These are phyloP conservation scores for Cassiopea xamachana DNA, from an alignment of 30 jellyfish, hydroid and myxozoan species.

Conservation along the genomic window DNA sequence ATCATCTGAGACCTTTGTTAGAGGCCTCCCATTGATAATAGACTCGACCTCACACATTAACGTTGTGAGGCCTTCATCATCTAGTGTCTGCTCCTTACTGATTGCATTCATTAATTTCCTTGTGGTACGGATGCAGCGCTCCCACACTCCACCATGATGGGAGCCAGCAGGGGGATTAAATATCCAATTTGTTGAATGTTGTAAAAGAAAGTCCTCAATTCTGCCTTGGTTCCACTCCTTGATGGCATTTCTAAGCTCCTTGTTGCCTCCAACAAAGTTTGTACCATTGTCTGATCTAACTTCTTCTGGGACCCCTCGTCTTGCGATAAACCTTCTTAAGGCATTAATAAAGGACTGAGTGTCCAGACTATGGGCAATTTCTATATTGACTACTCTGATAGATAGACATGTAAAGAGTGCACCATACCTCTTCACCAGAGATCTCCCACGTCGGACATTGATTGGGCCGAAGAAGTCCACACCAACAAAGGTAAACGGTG, in stretches of 20 bases:
- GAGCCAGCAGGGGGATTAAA: conserved; percentile 62
- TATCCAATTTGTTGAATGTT: conserved; percentile 28
- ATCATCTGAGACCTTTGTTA: conserved; percentile 53
- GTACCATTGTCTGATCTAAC: conserved; percentile 58
- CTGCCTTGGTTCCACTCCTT: conserved; percentile 37
- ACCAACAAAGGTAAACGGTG: conserved; percentile 71
- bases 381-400: conserved; percentile 62
- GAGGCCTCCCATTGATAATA: conserved; percentile 45
- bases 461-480: conserved; percentile 61
- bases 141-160: conserved; percentile 74
- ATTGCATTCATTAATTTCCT: conserved; percentile 44
- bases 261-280: conserved; percentile 24
- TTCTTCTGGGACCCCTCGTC: conserved; percentile 28
- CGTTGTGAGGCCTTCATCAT: conserved; percentile 59
- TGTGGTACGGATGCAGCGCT: conserved; percentile 51
- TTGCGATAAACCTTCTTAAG: conserved; percentile 36
- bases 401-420: conserved; percentile 63
- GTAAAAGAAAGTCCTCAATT: conserved; percentile 23
- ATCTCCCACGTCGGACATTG: conserved; percentile 51
- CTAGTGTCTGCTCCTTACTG: conserved; percentile 26
- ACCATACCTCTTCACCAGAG: conserved; percentile 63
- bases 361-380: conserved; percentile 35
- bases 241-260: conserved; percentile 44
- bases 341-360: conserved; percentile 37
- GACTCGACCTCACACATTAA: conserved; percentile 64